Evolutionary conservation across 2,888 invertebrate species (phyloP).

Genomic region (Temnothorax rugatulus): DNA sequence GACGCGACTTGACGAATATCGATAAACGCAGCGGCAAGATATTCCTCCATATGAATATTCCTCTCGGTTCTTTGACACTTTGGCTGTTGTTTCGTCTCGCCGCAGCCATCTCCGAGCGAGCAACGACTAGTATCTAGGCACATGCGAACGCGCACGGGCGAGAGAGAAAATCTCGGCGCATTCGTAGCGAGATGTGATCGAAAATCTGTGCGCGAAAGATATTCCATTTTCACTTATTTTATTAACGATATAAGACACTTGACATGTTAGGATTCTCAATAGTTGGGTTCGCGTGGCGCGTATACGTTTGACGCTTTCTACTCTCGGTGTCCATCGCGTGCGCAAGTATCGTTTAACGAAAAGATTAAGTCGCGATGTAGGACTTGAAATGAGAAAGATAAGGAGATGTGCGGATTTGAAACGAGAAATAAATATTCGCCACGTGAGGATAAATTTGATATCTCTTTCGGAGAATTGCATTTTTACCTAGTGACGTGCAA

Average conservation of each 20-base stretch:
- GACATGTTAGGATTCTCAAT: background rate
- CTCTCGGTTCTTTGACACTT: slow-evolving; percentile 54
- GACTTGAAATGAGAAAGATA: background rate
- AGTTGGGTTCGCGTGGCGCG: background rate
- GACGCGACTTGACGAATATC: background rate
- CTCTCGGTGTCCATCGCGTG: background rate
- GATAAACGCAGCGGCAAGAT: slow-evolving; percentile 74
- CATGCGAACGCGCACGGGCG: slow-evolving; percentile 29
- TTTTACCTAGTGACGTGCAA: slow-evolving; percentile 42
- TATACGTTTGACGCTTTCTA: background rate
- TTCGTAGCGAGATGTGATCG: slow-evolving; percentile 14
- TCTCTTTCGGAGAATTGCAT: slow-evolving; percentile 26
- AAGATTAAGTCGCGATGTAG: too few relatives aligned
- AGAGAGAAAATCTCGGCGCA: slow-evolving; percentile 1
- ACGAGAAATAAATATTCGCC: background rate
- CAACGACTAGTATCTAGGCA: slow-evolving; percentile 39
- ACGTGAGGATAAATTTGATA: background rate
- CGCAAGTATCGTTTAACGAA: background rate
- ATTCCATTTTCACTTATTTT: slow-evolving; percentile 13
- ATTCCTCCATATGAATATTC: slow-evolving; percentile 76
- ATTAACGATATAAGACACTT: slow-evolving; percentile 26
- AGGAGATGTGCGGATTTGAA: background rate
- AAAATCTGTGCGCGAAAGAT: slow-evolving; percentile 1
- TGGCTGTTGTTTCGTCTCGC: slow-evolving; percentile 34
- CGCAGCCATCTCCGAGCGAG: slow-evolving; percentile 32